Base-by-base conservation (phyloP, 2,888 invertebrate genomes). In the Notocelia uddmanniana region DNA sequence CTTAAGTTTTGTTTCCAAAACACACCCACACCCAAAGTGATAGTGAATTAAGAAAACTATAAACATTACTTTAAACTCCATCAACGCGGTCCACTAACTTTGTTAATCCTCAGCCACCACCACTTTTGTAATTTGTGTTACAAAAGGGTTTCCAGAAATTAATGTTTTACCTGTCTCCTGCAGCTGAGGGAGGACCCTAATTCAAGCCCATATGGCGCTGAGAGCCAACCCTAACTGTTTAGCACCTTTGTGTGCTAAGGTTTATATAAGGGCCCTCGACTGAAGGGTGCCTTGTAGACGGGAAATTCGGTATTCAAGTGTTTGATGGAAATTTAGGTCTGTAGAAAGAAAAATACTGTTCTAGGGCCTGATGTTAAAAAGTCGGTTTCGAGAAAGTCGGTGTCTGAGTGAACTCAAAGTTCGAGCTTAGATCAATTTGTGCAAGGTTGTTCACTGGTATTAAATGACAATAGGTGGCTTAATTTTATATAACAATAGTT, bases 101-200 rank as follows among this genome's bases (percentile, higher is more conserved):
- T 80, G 80, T 83, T 85, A 83, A 78, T 75, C 66, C 73, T 69
- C 52, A 13, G 77, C 76, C 80, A 77, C 84, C 83, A 77, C 84
- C 83, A 88, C 86, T 88, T 88, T 85, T 84, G 86, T 87, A 86
- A 86, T 87, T 84, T 84, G 83, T 83, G 80, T 79, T 83, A 84
- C 84, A 81, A 88, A 89, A 88, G 86, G 89, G 87, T 85, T 79
- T 78, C 73, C 60, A 60, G 77, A 80, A 88, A 90, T 90, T 89
- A 90, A 92, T 88, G 85, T 87, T 85, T 81, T 83, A 89, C 88
- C 87, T 89, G 90, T 89, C 89, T 80, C 78, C 76, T 80, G 77
- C 91, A 91, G 84, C 85, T 88, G 86, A 78, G 83, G 72, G 77
- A 78, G 77, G 78, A 80, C 88, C 86, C 85, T 87, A 85, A 87